A percentile compares a stretch with the other conserved stretches of the same genome.
Evolutionary conservation across 2,797 vertebrate genomes (phyloP).

Genomic region (Adrianichthys oophorus): DNA sequence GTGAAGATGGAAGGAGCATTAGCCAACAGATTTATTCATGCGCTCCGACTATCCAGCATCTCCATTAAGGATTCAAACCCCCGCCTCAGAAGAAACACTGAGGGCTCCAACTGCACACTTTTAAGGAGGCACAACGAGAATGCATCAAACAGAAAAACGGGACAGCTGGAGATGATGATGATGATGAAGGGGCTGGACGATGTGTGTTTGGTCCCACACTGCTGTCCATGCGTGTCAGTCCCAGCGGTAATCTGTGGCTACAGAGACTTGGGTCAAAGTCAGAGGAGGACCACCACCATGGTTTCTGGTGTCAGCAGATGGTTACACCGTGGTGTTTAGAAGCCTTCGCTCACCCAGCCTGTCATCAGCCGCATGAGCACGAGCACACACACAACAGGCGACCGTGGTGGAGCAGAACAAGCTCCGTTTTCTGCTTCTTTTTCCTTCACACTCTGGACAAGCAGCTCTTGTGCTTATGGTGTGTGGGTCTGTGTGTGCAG

Average conservation of each 20-base stretch:
- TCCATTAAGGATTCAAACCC: conserved; percentile 67
- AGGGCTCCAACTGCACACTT: conserved; percentile 41
- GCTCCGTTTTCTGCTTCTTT: conserved; percentile 2
- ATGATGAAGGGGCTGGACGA: not conserved
- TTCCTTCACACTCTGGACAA: conserved; percentile 10
- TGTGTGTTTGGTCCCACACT: conserved; percentile 16
- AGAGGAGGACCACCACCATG: conserved; percentile 58
- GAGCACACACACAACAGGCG: conserved; percentile 22
- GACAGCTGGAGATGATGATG: not conserved
- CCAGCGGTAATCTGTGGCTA: conserved; percentile 53
- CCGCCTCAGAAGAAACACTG: conserved; percentile 44
- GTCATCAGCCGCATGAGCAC: conserved; percentile 31
- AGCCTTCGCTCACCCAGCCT: conserved; percentile 44
- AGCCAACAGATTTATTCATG: conserved; percentile 66
- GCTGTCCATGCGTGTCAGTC: conserved; percentile 32
- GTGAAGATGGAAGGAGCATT: conserved; percentile 35
- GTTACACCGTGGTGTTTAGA: conserved; percentile 59
- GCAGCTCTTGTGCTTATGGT: conserved; percentile 20
- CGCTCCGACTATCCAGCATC: conserved; percentile 73
- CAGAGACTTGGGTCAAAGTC: conserved; percentile 61
- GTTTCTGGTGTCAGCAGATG: conserved; percentile 73
- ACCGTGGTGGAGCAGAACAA: conserved; percentile 62
- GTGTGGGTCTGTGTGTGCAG: conserved; percentile 22
- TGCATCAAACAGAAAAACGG: not conserved
- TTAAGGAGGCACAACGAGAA: not conserved